These are phyloP conservation scores for Dynastes tityus DNA, from an alignment of 2,888 invertebrate genomes.

Conservation along the genomic window DNA sequence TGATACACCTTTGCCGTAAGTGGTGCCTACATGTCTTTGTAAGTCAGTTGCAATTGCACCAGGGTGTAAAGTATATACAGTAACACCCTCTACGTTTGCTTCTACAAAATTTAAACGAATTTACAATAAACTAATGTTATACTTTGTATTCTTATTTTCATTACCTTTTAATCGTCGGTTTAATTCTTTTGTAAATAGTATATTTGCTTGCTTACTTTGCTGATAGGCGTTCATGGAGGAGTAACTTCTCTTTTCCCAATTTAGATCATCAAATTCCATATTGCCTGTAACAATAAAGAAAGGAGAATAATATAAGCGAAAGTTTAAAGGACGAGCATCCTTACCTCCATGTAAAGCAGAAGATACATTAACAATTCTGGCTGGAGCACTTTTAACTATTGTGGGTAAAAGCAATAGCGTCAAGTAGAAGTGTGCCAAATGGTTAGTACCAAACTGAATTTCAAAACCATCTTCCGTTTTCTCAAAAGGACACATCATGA, in stretches of 20 bases:
- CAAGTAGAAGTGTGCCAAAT: conserved; percentile 70
- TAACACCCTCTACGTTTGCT: conserved; percentile 71
- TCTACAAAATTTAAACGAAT: conserved; percentile 55
- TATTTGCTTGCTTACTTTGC: conserved; percentile 86
- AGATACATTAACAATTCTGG: conserved; percentile 71
- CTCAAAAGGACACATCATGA: conserved; percentile 77
- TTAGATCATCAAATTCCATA: conserved; percentile 82
- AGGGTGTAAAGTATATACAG: conserved; percentile 81
- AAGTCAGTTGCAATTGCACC: conserved; percentile 85
- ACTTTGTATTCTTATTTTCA: neutral
- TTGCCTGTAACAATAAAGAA: conserved; percentile 66
- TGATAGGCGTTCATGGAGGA: conserved; percentile 78
- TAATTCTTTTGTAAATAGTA: conserved; percentile 82
- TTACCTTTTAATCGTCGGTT: conserved; percentile 70
- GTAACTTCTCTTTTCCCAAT: conserved; percentile 79
- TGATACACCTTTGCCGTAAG: conserved; percentile 70
- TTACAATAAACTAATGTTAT: neutral
- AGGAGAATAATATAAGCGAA: conserved; percentile 57
- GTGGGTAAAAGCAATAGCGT: conserved; percentile 69
- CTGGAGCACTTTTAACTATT: conserved; percentile 73
- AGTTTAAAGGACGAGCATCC: neutral
- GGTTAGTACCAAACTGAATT: conserved; percentile 79
- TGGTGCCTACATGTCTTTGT: conserved; percentile 75
- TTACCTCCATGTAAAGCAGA: conserved; percentile 65
- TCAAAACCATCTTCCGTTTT: conserved; percentile 79